Conservation (phyloP, 2,113 vertebrate species). For the Trichomycterus rosablanca region DNA sequence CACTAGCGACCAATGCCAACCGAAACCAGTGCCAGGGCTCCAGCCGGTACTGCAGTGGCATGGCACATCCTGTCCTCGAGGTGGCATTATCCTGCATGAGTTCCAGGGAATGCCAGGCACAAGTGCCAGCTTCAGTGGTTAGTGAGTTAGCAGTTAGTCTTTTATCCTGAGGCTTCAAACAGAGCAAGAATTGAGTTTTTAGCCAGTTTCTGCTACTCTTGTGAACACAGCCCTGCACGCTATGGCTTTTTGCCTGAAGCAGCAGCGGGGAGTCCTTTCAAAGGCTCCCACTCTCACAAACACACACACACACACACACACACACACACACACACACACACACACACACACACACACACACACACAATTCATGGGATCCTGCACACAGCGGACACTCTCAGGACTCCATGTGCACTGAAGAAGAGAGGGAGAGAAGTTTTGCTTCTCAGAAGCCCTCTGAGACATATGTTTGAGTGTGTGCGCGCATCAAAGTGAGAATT, state of each 20-base stretch:
- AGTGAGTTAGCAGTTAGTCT: constrained; percentile 30
- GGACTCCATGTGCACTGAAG: constrained; percentile 46
- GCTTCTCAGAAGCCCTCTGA: constrained; percentile 23
- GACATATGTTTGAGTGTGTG: constrained; percentile 31
- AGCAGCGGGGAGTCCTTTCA: constrained; percentile 47
- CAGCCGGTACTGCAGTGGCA: constrained; percentile 17
- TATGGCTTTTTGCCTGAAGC: constrained; percentile 39
- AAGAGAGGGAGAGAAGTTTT: constrained; percentile 32
- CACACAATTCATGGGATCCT: constrained; percentile 37
- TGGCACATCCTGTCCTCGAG: constrained; percentile 27
- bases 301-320: constrained; percentile 22
- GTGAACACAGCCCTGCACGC: constrained; percentile 32
- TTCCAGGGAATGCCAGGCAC: constrained; percentile 7
- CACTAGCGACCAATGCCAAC: constrained; percentile 15
- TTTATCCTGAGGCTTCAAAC: constrained; percentile 49
- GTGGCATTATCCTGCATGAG: constrained; percentile 31
- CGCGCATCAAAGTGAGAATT: constrained; percentile 19
- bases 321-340: constrained; percentile 33
- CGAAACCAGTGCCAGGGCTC: constrained; percentile 31
- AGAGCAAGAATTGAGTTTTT: constrained; percentile 45
- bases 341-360: constrained; percentile 33
- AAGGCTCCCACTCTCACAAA: constrained; percentile 24
- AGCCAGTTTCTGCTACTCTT: constrained; percentile 35
- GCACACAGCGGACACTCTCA: constrained; percentile 57
- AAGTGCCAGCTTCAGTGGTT: constrained; percentile 8